phyloP scores from a whole-genome alignment of 1,140 invertebrate genomes.

The Drosophila tani region DNA sequence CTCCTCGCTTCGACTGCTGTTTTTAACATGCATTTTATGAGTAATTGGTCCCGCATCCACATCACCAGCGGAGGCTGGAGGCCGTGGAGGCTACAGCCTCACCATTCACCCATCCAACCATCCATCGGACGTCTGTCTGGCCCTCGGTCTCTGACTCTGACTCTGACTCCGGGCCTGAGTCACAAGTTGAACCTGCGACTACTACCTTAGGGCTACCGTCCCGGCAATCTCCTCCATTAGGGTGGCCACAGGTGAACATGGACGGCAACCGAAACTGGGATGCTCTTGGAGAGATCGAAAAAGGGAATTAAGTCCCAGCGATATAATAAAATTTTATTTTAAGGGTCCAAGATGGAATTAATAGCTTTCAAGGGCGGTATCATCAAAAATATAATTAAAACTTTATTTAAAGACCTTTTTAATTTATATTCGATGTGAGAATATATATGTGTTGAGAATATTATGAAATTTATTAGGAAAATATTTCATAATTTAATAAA shows the following conservation, averaged over 20 bases:
- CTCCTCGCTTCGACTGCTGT: slow-evolving; percentile 37
- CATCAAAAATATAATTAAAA: background rate
- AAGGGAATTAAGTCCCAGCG: background rate
- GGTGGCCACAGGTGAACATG: slow-evolving; percentile 54
- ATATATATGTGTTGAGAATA: no score
- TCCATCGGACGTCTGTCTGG: slow-evolving; percentile 29
- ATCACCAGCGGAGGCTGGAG: slow-evolving; percentile 50
- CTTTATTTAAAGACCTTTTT: background rate
- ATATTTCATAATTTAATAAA: no score
- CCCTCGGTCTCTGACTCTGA: slow-evolving; percentile 36
- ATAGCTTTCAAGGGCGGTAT: background rate
- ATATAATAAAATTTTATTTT: background rate
- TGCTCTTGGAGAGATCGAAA: slow-evolving; percentile 32
- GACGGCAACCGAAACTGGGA: slow-evolving; percentile 16
- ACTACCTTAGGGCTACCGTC: slow-evolving; percentile 71
- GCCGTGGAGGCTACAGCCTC: slow-evolving; percentile 30
- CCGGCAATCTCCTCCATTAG: slow-evolving; percentile 66
- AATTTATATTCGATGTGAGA: no score
- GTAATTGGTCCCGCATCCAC: slow-evolving; percentile 81
- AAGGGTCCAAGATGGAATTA: background rate
- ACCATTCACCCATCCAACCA: slow-evolving; percentile 22
- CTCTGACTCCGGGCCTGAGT: slow-evolving; percentile 34
- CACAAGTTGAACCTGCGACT: slow-evolving; percentile 50
- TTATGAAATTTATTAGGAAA: no score
- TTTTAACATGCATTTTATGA: slow-evolving; percentile 84